Evolutionary conservation across 2,888 invertebrate species (phyloP).

Genomic region (Latrodectus hesperus): DNA sequence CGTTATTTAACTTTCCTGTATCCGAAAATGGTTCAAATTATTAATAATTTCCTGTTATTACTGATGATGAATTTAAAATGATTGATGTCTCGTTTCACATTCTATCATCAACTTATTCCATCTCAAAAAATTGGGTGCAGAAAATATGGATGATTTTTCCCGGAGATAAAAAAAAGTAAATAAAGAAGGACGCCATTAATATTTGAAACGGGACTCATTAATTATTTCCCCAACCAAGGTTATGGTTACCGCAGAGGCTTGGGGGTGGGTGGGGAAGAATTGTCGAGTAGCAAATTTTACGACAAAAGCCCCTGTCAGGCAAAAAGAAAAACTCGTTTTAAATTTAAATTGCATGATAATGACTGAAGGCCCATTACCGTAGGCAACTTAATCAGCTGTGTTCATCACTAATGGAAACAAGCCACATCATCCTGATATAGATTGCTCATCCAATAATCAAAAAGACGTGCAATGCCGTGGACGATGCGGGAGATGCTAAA

Average conservation of each 20-base stretch:
- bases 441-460: slow-evolving; percentile 57
- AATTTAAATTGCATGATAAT: slow-evolving; percentile 68
- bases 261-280: slow-evolving; percentile 20
- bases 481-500: slow-evolving; percentile 4
- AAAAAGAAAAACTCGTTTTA: slow-evolving; percentile 53
- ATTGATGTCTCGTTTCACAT: too few species aligned
- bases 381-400: slow-evolving; percentile 50
- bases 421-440: slow-evolving; percentile 48
- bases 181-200: slow-evolving; percentile 13
- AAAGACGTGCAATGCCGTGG: slow-evolving; percentile 44
- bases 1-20: too few species aligned
- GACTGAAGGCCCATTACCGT: slow-evolving; percentile 58
- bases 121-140: too few species aligned
- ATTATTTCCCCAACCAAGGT: slow-evolving; percentile 32
- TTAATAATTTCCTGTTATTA: too few species aligned
- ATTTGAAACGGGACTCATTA: slow-evolving; percentile 34
- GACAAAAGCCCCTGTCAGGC: slow-evolving; percentile 13
- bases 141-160: too few species aligned
- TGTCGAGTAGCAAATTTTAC: slow-evolving; percentile 40
- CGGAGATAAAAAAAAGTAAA: not conserved
- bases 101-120: too few species aligned
- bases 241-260: not conserved
- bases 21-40: too few species aligned
- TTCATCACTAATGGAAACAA: slow-evolving; percentile 64
- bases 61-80: too few species aligned